These are phyloP conservation scores for Raphicerus campestris DNA, from an alignment of 2,113 vertebrate genomes.

Conservation along the genomic window DNA sequence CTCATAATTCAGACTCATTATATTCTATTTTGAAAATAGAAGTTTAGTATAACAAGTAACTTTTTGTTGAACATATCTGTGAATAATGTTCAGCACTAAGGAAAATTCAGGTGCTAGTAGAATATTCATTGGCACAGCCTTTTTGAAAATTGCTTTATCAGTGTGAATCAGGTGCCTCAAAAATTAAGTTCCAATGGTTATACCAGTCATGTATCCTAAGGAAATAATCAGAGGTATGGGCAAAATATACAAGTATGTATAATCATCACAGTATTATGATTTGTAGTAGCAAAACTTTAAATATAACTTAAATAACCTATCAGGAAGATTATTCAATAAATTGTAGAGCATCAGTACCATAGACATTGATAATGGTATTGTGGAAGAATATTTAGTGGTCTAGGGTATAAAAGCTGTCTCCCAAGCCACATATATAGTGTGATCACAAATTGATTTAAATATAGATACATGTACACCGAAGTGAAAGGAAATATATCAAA, in stretches of 20 bases:
- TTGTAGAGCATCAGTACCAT: not conserved
- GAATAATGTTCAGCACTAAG: not conserved
- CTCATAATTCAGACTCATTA: not conserved
- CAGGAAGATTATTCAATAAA: not conserved
- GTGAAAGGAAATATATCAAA: conserved; percentile 3
- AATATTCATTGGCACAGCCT: not conserved
- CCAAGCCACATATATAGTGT: not conserved
- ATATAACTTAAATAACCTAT: not conserved
- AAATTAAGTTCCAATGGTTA: not conserved
- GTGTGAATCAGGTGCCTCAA: not conserved
- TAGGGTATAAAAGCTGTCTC: not conserved
- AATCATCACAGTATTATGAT: not conserved
- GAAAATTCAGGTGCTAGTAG: not conserved
- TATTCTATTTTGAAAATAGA: not conserved
- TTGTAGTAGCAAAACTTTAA: not conserved
- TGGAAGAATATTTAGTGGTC: not conserved
- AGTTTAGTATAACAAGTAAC: not conserved
- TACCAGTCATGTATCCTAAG: not conserved
- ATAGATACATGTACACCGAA: not conserved
- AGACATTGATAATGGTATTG: not conserved
- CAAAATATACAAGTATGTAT: not conserved
- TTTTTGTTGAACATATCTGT: not conserved
- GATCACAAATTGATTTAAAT: not conserved
- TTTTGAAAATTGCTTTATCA: not conserved
- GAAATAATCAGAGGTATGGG: not conserved